Conservation (phyloP, 2,797 vertebrate genomes). For the Alfaro cultratus region DNA sequence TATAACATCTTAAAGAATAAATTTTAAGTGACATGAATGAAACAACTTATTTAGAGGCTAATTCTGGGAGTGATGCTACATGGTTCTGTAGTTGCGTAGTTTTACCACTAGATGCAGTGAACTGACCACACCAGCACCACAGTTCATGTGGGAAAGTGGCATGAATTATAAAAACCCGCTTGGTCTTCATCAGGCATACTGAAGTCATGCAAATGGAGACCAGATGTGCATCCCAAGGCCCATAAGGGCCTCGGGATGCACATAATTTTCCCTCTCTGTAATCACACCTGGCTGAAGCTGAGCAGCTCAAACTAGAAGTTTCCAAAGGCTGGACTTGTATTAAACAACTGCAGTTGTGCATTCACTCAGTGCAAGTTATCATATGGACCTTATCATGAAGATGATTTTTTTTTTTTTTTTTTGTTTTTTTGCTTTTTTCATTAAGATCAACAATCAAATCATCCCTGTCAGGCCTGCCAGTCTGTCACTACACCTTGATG, state of each 20-base stretch:
- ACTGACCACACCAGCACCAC: slow-evolving; percentile 30
- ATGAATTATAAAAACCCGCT: slow-evolving; percentile 15
- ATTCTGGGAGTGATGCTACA: not conserved
- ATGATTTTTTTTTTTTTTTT: not conserved
- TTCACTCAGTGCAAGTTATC: not conserved
- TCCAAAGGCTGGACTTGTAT: slow-evolving; percentile 7
- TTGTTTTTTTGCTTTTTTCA: slow-evolving; percentile 9
- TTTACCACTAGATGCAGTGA: slow-evolving; percentile 63
- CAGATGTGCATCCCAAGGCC: slow-evolving; percentile 6
- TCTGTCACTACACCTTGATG: not conserved
- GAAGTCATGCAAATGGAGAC: slow-evolving; percentile 32
- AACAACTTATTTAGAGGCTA: not conserved
- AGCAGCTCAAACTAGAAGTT: not conserved
- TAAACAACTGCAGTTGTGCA: not conserved
- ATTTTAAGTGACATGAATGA: not conserved
- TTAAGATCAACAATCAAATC: slow-evolving; percentile 22
- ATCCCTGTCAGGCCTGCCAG: slow-evolving; percentile 6
- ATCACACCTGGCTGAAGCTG: slow-evolving; percentile 42
- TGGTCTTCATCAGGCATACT: slow-evolving; percentile 22
- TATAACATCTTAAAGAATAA: not conserved
- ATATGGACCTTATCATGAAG: not conserved
- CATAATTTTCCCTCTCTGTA: slow-evolving; percentile 38
- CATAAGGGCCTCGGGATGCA: slow-evolving; percentile 19
- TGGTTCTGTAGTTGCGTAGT: slow-evolving; percentile 29
- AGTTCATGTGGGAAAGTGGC: slow-evolving; percentile 18